Evolutionary conservation across 2,888 invertebrate species (phyloP), one percentile per base, ranked within the genome.

Genomic region (Tinea trinotella): DNA sequence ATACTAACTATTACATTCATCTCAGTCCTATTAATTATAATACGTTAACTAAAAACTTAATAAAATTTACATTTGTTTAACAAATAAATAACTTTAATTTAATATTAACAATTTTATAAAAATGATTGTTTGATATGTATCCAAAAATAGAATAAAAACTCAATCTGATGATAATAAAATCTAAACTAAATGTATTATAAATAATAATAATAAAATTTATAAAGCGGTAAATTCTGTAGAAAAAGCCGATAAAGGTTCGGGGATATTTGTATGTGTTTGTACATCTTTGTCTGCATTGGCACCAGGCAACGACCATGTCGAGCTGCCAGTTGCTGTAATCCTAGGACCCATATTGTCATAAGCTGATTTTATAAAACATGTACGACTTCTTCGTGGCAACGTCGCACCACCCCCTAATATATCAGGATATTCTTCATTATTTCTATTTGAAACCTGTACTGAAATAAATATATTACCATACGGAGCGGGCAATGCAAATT

Each of bases 331-430:
- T 30, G 95, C 95, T 7, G 95, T 96, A 53, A 95, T 93, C 59
- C 95, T 88, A 54, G 95, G 93, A 5, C 95, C 95, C 92, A 95
- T 94, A 79, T 95, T 95, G 80, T 96, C 96, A 74, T 96, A 95
- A 58, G 92, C 92, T 54, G 92, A 90, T 69, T 87, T 88, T 53
- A 88, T 71, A 68, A 80, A 88, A 66, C 81, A 86, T 13, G 80
- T 83, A 54, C 74, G 76, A 67, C 81, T 83, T 55, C 89, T 72
- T 54, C 88, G 75, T 1, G 89, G 89, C 48, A 88, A 60, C 54
- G 87, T 78, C 17, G 80, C 65, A 13, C 78, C 74, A 59, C 77
- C 74, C 49, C 76, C 93, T 60, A 95, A 78, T 56, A 95, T 84
- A 73, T 95, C 95, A 44, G 95, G 95, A 74, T 93, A 94, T 68